A percentile compares a stretch with the other conserved stretches of the same genome.
Conservation (phyloP, 1,140 invertebrate genomes). For the Rhopalosiphum padi region DNA sequence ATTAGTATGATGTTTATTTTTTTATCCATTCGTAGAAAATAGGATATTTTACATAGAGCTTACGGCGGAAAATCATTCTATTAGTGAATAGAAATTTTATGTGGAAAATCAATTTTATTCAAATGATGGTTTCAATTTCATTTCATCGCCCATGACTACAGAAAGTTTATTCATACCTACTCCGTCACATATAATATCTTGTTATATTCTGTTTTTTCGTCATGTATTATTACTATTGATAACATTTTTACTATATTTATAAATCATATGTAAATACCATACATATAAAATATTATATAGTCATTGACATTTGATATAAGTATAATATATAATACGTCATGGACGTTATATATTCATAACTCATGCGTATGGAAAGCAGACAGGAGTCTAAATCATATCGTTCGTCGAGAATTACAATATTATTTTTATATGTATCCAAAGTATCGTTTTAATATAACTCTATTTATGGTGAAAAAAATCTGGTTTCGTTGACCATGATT, state of each 20-base stretch:
- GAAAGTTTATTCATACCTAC: neutral
- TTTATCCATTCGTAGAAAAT: neutral
- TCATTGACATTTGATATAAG: neutral
- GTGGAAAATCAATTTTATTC: neutral
- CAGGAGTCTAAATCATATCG: neutral
- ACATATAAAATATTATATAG: neutral
- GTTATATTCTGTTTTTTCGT: neutral
- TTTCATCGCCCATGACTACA: neutral
- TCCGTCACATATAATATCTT: neutral
- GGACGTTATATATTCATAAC: neutral
- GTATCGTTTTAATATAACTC: neutral
- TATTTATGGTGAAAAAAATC: constrained; percentile 43
- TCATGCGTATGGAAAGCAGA: neutral
- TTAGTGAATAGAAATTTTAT: neutral
- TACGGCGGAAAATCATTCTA: neutral
- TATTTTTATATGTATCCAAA: neutral
- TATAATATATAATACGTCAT: neutral
- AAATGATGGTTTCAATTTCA: neutral
- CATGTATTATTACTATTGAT: neutral
- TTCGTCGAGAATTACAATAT: neutral
- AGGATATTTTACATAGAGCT: neutral
- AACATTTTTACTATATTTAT: neutral
- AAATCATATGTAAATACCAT: neutral
- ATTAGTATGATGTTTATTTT: neutral
- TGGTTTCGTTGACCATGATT: constrained; percentile 33